Percentiles rank a stretch among this genome's conserved stretches.
These are phyloP conservation scores for Amitus sp. DNA, from an alignment of 2,888 invertebrate species.

Conservation along the genomic window DNA sequence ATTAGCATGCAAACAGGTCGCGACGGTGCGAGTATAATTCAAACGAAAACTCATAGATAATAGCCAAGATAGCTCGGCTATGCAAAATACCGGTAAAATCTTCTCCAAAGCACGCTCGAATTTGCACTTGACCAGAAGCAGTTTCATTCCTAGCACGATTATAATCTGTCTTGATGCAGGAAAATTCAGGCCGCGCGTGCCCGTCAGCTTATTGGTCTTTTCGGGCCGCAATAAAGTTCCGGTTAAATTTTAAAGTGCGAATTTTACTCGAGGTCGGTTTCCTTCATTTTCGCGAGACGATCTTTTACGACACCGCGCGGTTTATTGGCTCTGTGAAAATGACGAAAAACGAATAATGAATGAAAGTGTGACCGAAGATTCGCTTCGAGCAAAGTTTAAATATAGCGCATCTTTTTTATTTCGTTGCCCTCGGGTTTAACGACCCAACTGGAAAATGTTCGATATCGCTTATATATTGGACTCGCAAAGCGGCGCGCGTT, in stretches of 20 bases:
- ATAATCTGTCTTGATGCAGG: background rate
- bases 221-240: background rate
- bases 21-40: constrained; percentile 29
- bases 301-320: too few species aligned
- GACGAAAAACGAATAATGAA: too few species aligned
- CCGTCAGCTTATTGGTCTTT: background rate
- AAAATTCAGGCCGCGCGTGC: constrained; percentile 5
- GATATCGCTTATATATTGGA: too few species aligned
- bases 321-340: too few species aligned
- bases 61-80: constrained; percentile 22
- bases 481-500: too few species aligned
- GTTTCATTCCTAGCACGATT: constrained; percentile 6
- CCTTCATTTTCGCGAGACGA: constrained; percentile 20
- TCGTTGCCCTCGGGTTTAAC: too few species aligned
- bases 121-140: background rate
- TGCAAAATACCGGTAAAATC: constrained; percentile 29
- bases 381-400: too few species aligned
- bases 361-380: constrained; percentile 27
- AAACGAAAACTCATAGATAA: constrained; percentile 26
- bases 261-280: background rate
- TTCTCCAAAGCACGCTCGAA: constrained; percentile 9
- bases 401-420: too few species aligned
- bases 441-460: too few species aligned
- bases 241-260: too few species aligned
- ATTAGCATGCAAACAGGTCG: constrained; percentile 41